These are phyloP conservation scores for Ephestia elutella DNA, from an alignment of 1,140 invertebrate genomes.

Conservation along the genomic window DNA sequence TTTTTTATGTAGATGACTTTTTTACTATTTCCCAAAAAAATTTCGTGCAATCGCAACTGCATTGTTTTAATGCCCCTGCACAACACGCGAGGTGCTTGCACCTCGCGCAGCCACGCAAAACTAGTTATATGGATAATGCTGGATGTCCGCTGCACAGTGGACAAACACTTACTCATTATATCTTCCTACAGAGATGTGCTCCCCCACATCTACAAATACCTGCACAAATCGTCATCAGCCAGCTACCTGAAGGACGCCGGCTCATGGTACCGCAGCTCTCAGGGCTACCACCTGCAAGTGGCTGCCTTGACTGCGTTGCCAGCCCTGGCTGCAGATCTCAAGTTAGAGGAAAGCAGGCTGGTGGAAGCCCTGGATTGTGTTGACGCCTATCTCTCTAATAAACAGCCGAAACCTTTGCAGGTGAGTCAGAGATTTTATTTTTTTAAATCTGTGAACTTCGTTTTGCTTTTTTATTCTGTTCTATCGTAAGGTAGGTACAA, in stretches of 20 bases:
- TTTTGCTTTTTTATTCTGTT: no score
- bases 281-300: conserved; percentile 77
- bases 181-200: conserved; percentile 80
- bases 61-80: no score
- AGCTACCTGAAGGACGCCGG: conserved; percentile 76
- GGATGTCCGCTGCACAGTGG: no score
- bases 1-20: no score
- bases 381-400: conserved; percentile 74
- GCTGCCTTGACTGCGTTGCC: conserved; percentile 73
- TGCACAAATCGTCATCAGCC: conserved; percentile 64
- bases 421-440: conserved; percentile 46
- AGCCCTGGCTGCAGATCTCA: conserved; percentile 68
- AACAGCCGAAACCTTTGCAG: conserved; percentile 78
- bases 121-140: no score
- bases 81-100: no score
- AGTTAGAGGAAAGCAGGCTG: conserved; percentile 70
- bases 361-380: conserved; percentile 65
- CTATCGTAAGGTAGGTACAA: no score
- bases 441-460: no score
- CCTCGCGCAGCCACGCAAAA: no score
- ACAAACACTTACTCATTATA: no score
- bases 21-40: no score
- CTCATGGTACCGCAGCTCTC: conserved; percentile 76
- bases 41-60: no score
- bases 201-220: conserved; percentile 73